These are phyloP conservation scores for Nomada hirtipes DNA, from an alignment of 2,888 invertebrate species.

Conservation along the genomic window DNA sequence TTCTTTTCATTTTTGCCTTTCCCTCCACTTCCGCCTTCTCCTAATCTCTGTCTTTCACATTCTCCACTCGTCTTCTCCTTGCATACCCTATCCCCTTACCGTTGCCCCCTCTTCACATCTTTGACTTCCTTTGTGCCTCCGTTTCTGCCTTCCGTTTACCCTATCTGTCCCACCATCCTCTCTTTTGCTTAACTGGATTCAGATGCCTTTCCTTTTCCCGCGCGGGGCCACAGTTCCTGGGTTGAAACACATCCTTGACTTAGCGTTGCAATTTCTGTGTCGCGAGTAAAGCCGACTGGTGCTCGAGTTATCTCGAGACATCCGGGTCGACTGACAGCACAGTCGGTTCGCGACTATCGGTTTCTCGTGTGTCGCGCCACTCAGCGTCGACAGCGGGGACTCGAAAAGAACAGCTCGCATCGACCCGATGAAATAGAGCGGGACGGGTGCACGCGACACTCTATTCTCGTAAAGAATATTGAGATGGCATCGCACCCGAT, in stretches of 20 bases:
- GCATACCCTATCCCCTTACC: neutral
- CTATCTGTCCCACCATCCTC: neutral
- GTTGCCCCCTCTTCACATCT: neutral
- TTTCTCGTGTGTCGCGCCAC: constrained; percentile 35
- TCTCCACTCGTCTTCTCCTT: neutral
- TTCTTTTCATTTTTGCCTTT: neutral
- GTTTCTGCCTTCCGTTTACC: neutral
- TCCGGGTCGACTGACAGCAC: constrained; percentile 35
- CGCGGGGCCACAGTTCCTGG: neutral
- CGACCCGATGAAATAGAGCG: constrained; percentile 29
- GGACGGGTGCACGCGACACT: constrained; percentile 34
- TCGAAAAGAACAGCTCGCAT: constrained; percentile 28
- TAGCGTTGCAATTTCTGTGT: constrained; percentile 52
- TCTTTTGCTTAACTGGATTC: neutral
- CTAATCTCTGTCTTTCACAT: neutral
- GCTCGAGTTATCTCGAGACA: constrained; percentile 49
- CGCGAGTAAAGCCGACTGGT: constrained; percentile 30
- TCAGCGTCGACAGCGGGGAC: constrained; percentile 26
- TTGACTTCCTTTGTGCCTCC: neutral
- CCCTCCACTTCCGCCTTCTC: neutral
- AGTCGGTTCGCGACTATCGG: constrained; percentile 55
- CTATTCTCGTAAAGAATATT: constrained; percentile 47
- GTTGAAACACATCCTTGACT: constrained; percentile 32
- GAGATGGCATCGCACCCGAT: constrained; percentile 44
- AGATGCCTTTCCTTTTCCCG: constrained; percentile 1